Base-by-base conservation (phyloP, 2,888 invertebrate genomes). In the Agrochola macilenta region DNA sequence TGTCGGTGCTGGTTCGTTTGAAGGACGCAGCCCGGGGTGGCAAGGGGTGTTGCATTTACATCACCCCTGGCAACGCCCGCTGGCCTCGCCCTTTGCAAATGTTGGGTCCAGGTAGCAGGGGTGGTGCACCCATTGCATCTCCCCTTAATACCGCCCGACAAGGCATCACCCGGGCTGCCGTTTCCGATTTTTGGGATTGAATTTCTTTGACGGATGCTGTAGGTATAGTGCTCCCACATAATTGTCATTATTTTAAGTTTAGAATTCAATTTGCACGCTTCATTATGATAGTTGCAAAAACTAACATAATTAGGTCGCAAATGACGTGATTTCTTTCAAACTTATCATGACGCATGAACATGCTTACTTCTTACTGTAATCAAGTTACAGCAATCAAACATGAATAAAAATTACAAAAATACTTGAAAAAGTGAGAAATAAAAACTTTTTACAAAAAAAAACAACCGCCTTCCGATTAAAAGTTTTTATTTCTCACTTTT, bases 71-170 rank as follows among this genome's bases (percentile, higher is more conserved):
- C 60, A 52, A 64, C 77, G 49, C 83, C 84, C 65, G n/a, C 5
- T 35, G 39, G 64, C 78, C 69, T 69, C 78, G 20, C 79, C 68
- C 68, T 82, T 61, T 69, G 35, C 49, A 30, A 30, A 65, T 30
- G 35, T 46, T 39, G 64, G 60, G 26, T 35, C 20, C 64, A 54
- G 69, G 43, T 14, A 69, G 43, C 39, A 20, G 60, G 80, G 80
- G 83, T 58, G 70, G 64, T 81, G 83, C 83, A 70, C 66, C 61
- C 57, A 30, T 11, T 83, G 65, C 77, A 57, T 39, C 71, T 39
- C 80, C 81, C 66, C n/a, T 66, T 20, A 17, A 49, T n/a, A 23
- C 23, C 49, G 17, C 49, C 61, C 35, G 43, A 4, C 35, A n/a
- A 58, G n/a, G 30, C 70, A 63, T 68, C 60, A 35, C 58, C 54